phyloP scores from a whole-genome alignment of 1,140 invertebrate genomes.

The Temnothorax longispinosus region DNA sequence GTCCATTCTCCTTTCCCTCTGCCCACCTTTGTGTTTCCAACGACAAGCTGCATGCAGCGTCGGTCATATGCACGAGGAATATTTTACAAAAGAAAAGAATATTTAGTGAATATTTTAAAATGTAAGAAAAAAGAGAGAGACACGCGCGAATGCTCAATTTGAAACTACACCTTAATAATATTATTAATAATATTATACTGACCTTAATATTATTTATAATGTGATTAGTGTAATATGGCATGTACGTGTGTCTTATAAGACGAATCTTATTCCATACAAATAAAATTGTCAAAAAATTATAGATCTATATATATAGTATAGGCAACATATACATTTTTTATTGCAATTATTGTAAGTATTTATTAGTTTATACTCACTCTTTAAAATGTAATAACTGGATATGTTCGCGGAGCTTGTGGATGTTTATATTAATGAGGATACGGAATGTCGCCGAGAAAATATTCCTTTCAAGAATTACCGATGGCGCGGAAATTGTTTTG shows the following conservation, averaged over 20 bases:
- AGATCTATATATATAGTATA: no score
- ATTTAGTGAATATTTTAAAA: slow-evolving; percentile 7
- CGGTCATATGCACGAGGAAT: slow-evolving; percentile 9
- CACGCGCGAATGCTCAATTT: background rate
- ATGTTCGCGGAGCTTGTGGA: background rate
- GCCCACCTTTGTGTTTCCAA: background rate
- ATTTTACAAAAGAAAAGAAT: background rate
- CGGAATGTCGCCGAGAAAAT: no score
- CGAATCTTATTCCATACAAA: background rate
- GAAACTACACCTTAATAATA: background rate
- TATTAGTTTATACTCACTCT: background rate
- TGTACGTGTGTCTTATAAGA: background rate
- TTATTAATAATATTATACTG: background rate
- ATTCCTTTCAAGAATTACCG: background rate
- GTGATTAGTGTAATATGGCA: background rate
- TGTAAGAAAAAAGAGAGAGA: background rate
- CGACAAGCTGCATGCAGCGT: background rate
- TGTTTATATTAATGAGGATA: no score
- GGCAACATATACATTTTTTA: no score
- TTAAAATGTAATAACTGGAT: background rate
- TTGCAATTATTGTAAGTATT: background rate
- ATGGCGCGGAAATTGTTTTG: background rate
- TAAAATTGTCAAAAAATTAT: no score
- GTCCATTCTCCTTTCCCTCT: background rate
- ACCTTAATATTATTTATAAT: background rate